A percentile compares a stretch with the other conserved stretches of the same genome.
Conservation (phyloP, 2,113 vertebrate species). For the Nycticebus coucang region DNA sequence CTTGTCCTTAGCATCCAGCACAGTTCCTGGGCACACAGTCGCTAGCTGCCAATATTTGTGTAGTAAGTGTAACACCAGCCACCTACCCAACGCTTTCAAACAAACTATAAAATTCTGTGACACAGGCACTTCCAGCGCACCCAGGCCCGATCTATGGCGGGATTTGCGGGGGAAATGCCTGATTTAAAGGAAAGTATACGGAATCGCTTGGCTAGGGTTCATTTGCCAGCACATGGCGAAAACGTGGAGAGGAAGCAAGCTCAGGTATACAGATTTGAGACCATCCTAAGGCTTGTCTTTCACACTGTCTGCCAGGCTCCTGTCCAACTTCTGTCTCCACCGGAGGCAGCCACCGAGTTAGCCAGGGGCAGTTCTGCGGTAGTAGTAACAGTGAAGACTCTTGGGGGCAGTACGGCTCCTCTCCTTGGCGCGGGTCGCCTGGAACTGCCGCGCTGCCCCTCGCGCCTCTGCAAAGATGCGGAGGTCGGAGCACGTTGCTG, state of each 20-base stretch:
- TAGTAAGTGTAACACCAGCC: background rate
- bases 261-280: background rate
- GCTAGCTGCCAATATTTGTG: slow-evolving; percentile 13
- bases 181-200: background rate
- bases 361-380: background rate
- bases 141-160: background rate
- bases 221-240: background rate
- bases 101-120: background rate
- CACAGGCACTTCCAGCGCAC: background rate
- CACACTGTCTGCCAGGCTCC: background rate
- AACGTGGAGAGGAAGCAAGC: background rate
- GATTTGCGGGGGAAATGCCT: background rate
- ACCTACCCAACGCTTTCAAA: slow-evolving; percentile 9
- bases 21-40: background rate
- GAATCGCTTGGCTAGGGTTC: background rate
- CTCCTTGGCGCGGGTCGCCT: background rate
- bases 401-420: background rate
- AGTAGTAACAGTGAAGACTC: background rate
- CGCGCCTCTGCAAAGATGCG: background rate
- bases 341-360: background rate
- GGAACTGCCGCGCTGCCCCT: background rate
- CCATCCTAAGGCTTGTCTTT: background rate
- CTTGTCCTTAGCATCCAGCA: background rate
- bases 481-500: slow-evolving; percentile 65
- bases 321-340: slow-evolving; percentile 54